phyloP scores from a whole-genome alignment of 2,113 vertebrate genomes.

The Recurvirostra avosetta region DNA sequence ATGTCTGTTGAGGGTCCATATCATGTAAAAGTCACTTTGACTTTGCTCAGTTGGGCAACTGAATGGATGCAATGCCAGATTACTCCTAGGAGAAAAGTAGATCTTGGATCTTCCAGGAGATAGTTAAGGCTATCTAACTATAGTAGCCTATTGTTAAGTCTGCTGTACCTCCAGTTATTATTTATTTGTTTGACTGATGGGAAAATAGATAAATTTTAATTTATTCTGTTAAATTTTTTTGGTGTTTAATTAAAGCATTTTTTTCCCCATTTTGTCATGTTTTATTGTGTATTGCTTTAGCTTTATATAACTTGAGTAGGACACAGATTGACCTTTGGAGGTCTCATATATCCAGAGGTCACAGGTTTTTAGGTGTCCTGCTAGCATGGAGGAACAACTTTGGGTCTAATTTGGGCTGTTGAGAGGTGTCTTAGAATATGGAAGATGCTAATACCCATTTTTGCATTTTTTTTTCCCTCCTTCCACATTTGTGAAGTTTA shows the following conservation, averaged over 20 bases:
- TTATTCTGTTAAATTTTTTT: not conserved
- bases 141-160: not conserved
- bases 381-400: not conserved
- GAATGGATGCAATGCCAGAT: not conserved
- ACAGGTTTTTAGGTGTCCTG: not conserved
- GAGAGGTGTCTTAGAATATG: not conserved
- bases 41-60: not conserved
- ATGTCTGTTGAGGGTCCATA: not conserved
- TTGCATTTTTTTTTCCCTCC: not conserved
- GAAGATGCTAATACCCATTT: not conserved
- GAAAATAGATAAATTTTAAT: not conserved
- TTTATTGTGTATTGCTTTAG: not conserved
- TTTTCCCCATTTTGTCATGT: not conserved
- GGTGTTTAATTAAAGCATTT: not conserved
- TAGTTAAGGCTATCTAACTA: not conserved
- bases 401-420: not conserved
- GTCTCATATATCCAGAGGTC: not conserved
- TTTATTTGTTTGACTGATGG: not conserved
- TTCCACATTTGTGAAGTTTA: not conserved
- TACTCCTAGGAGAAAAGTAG: not conserved
- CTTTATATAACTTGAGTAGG: not conserved
- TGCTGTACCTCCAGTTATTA: not conserved
- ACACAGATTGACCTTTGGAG: not conserved
- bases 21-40: not conserved
- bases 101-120: not conserved